A percentile compares a stretch with the other conserved stretches of the same genome.
phyloP scores from a whole-genome alignment of 2,888 invertebrate genomes.

The Parnassius glacialis region DNA sequence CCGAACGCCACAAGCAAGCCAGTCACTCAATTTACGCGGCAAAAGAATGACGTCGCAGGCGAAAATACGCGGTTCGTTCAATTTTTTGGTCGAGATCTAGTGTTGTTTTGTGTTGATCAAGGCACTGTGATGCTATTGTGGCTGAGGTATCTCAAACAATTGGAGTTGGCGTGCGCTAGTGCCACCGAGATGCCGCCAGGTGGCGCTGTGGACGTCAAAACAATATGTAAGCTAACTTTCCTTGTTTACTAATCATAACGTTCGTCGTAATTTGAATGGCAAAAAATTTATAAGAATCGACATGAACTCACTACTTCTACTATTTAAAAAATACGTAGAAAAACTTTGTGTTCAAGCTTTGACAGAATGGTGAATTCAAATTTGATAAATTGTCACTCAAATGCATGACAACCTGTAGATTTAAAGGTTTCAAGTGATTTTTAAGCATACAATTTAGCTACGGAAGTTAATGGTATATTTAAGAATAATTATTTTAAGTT shows the following conservation, averaged over 20 bases:
- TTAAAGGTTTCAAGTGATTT: not conserved
- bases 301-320: too few relatives aligned
- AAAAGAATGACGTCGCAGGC: slow-evolving; percentile 73
- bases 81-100: slow-evolving; percentile 18
- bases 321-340: too few relatives aligned
- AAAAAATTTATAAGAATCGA: not conserved
- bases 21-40: slow-evolving; percentile 78
- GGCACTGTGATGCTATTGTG: slow-evolving; percentile 74
- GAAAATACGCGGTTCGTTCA: slow-evolving; percentile 40
- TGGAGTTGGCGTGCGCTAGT: slow-evolving; percentile 65
- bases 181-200: slow-evolving; percentile 60
- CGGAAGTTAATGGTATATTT: not conserved
- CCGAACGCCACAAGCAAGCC: slow-evolving; percentile 57
- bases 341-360: too few relatives aligned
- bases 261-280: not conserved
- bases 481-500: too few relatives aligned
- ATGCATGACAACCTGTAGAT: slow-evolving; percentile 17
- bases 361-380: not conserved
- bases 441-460: not conserved
- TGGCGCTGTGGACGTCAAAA: slow-evolving; percentile 70
- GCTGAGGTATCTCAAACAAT: slow-evolving; percentile 72
- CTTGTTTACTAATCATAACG: slow-evolving; percentile 29
- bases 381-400: slow-evolving; percentile 4
- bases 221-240: slow-evolving; percentile 67
- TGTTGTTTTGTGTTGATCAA: slow-evolving; percentile 37